Percentiles rank a stretch among this genome's conserved stretches.
Evolutionary conservation across 2,888 invertebrate species (phyloP).

Genomic region (Tetranychus truncatus): DNA sequence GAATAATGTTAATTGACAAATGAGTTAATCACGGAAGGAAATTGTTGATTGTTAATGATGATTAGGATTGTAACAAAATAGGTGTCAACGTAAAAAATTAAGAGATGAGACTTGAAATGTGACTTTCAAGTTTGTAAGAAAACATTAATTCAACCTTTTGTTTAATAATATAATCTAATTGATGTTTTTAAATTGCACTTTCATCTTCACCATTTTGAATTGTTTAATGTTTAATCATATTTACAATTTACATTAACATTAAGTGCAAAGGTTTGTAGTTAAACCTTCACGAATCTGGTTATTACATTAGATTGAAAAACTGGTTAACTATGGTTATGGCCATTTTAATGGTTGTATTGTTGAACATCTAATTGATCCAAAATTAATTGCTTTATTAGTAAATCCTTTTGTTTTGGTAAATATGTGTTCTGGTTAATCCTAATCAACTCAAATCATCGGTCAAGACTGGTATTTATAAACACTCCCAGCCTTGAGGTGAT

Average conservation of each 20-base stretch:
- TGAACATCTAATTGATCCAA: neutral
- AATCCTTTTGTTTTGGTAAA: neutral
- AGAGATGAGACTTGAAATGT: neutral
- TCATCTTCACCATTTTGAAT: too few relatives aligned
- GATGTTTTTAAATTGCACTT: neutral
- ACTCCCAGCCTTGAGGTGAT: neutral
- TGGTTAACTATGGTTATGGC: neutral
- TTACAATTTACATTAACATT: too few relatives aligned
- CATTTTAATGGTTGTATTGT: neutral
- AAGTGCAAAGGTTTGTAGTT: too few relatives aligned
- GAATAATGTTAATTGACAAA: neutral
- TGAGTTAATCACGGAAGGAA: slow-evolving; percentile 1
- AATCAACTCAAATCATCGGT: neutral
- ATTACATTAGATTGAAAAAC: neutral
- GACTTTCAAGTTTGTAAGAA: too few relatives aligned
- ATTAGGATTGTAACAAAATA: neutral
- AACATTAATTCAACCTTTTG: too few relatives aligned
- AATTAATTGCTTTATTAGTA: neutral
- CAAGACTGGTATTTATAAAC: neutral
- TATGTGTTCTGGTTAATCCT: neutral
- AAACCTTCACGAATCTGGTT: neutral
- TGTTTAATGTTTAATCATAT: too few relatives aligned
- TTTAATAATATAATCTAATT: neutral
- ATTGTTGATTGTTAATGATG: neutral
- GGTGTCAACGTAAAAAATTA: neutral